Evolutionary conservation across 1,140 invertebrate species (phyloP), one percentile per base, ranked within the genome.

Genomic region (Gryllus bimaculatus): DNA sequence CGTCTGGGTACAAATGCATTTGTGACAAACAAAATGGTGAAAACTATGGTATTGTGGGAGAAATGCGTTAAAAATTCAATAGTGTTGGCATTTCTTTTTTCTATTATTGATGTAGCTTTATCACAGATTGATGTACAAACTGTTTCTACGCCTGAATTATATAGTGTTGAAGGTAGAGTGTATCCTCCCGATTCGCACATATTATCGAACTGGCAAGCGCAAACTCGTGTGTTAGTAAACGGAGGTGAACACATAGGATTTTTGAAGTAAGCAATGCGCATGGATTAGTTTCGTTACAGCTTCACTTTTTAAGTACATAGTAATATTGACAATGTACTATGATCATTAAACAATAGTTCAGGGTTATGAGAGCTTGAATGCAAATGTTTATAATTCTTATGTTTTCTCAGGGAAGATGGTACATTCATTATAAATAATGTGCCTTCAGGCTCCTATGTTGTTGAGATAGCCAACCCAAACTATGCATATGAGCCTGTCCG

Each of bases 381-480:
- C 20, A 47, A 77, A 79, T 49, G 15, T 8, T 8, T 39, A 4
- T 39, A 77, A 74, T 8, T 78, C 10, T 78, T n/a, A 12, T 66
- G 20, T 73, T 73, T 48, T 84, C 83, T 80, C 78, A 94, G 93
- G 82, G 92, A 95, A 82, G 98, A 99, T 89, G 97, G 97, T n/a
- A 91, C 92, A 12, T 99, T 99, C 86, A 86, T 91, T 13, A 91
- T 99, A 75, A 92, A 93, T 82, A 96, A 96, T 83, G 88, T 99
- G 0, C 94, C 95, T 7, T 93, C 95, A 39, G 98, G 98, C 8
- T 98, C 97, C 0, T 99, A 99, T 84, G 90, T 99, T 39, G 89
- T 99, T 5, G 98, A 99, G 88, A 91, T 98, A 18, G 85, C 95
- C 10, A 93, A 98, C 88, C 94, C 96, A 8, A 93, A 97, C 83